Base-by-base conservation (phyloP, 1,140 invertebrate genomes). In the Muscidifurax raptorellus region DNA sequence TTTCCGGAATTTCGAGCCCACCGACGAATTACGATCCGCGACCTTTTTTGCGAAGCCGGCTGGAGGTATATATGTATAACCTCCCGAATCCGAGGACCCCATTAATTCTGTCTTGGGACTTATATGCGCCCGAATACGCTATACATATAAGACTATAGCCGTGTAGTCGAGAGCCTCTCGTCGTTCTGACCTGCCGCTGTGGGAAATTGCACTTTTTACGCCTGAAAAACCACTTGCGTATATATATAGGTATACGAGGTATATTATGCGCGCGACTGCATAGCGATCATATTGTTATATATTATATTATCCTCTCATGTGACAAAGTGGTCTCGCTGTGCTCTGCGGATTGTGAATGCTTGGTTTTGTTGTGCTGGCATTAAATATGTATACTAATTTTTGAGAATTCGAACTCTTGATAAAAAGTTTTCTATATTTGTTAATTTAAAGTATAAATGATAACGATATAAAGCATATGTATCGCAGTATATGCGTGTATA, bases 1-100 rank as follows among this genome's bases (percentile, higher is more conserved):
- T 86, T 84, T 84, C 82, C 72, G 83, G 83, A 85, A 77, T 76
- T 81, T 81, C 79, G 47, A 76, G 78, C 83, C 36, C 7, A 25
- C 44, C 4, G 64, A 1, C 52, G 47, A 59, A 83, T n/a, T n/a
- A n/a, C 6, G 36, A 28, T 44, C 27, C 75, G 28, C 77, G 75
- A 36, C 82, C 75, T 76, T 83, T 78, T 83, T 67, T 66, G 25
- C 36, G 52, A 59, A 22, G 52, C 52, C 18, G 52, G 6, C 52
- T 0, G 6, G 52, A 59, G 52, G 52, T 59, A 59, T 22, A 32
- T n/a, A n/a, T n/a, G n/a, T n/a, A 52, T 18, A 59, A n/a, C 52
- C 52, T 64, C 69, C 52, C 83, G 64, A n/a, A 79, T 66, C 40
- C 18, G 1, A 71, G 40, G 25, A 15, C 27, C 59, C 71, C 59